phyloP scores from a whole-genome alignment of 1,140 invertebrate genomes.

The Anthonomus grandis region DNA sequence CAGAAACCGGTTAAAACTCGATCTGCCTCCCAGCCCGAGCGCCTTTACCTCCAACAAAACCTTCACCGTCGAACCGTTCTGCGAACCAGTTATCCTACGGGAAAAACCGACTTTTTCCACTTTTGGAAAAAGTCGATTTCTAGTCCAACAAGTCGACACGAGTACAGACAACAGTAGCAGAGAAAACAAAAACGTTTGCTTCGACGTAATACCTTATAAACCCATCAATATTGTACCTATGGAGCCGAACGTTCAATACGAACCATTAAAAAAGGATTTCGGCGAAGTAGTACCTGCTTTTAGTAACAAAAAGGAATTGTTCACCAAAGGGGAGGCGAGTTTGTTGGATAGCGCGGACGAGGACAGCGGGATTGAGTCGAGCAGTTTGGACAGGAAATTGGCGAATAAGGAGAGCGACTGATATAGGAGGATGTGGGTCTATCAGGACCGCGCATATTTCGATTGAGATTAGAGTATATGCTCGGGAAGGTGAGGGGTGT shows the following conservation, averaged over 20 bases:
- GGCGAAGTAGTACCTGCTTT: not conserved
- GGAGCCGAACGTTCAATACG: constrained; percentile 9
- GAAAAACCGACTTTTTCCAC: constrained; percentile 47
- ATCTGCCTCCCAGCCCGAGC: constrained; percentile 58
- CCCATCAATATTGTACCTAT: constrained; percentile 27
- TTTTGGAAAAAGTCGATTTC: constrained; percentile 46
- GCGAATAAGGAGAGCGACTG: too few species aligned
- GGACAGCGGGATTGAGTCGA: constrained; percentile 59
- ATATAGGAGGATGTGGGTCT: too few species aligned
- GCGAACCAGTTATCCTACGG: constrained; percentile 35
- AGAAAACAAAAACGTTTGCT: constrained; percentile 42
- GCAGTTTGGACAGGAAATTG: constrained; percentile 56
- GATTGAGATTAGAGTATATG: too few species aligned
- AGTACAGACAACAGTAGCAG: constrained; percentile 21
- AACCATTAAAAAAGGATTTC: constrained; percentile 16
- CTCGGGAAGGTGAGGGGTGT: too few species aligned
- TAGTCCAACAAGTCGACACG: constrained; percentile 47
- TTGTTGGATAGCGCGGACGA: constrained; percentile 58
- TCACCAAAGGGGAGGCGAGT: constrained; percentile 55
- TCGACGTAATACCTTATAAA: constrained; percentile 47
- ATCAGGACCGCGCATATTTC: too few species aligned
- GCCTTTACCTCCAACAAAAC: constrained; percentile 41
- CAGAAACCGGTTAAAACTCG: constrained; percentile 66
- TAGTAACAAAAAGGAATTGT: constrained; percentile 37
- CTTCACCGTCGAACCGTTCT: constrained; percentile 34